Evolutionary conservation across 2,113 vertebrate species (phyloP).

Genomic region (Cathartes aura): DNA sequence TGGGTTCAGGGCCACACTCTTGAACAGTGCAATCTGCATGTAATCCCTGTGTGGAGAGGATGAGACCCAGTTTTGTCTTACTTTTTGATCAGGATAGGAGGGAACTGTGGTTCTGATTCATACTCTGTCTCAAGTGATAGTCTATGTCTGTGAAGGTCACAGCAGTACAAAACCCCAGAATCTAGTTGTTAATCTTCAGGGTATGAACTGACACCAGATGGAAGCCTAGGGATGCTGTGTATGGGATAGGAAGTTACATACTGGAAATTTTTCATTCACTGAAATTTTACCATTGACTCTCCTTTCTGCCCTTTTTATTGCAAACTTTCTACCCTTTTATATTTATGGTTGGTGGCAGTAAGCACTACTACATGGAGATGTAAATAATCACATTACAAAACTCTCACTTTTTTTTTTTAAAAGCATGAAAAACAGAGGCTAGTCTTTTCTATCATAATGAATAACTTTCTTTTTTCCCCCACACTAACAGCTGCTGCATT

Average conservation of each 20-base stretch:
- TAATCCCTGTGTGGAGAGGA: neutral
- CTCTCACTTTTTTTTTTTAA: neutral
- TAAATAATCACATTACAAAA: neutral
- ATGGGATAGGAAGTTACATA: neutral
- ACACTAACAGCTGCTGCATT: neutral
- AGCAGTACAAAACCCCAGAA: neutral
- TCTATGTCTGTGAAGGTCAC: neutral
- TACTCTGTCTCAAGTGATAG: neutral
- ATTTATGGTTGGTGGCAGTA: neutral
- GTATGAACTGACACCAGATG: neutral
- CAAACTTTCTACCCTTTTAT: neutral
- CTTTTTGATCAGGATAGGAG: neutral
- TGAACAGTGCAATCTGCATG: neutral
- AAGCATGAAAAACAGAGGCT: neutral
- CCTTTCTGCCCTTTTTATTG: neutral
- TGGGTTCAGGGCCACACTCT: neutral
- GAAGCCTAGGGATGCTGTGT: neutral
- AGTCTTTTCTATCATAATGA: neutral
- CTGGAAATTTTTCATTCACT: neutral
- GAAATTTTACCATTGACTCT: neutral
- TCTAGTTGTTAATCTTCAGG: neutral
- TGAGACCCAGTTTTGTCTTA: neutral
- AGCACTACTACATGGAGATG: neutral
- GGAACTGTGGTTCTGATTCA: neutral
- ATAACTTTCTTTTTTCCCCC: neutral